Percentiles rank a stretch among this genome's conserved stretches.
phyloP scores from a whole-genome alignment of 2,113 vertebrate species.

The Ammodytes dubius region DNA sequence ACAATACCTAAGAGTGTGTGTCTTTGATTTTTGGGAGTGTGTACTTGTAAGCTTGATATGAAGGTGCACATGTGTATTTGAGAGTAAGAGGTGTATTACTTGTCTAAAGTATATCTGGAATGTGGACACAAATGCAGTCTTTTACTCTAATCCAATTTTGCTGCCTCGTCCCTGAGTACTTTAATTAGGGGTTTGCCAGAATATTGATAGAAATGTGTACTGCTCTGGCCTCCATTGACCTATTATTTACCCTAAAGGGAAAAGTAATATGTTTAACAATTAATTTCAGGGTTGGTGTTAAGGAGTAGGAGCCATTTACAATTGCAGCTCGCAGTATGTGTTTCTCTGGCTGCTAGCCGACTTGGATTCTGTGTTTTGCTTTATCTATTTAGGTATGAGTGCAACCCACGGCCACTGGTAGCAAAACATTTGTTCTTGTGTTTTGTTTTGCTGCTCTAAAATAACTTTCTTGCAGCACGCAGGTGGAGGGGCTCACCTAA shows the following conservation, averaged over 20 bases:
- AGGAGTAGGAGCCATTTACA: no score
- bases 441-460: neutral
- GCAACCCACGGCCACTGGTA: neutral
- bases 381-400: neutral
- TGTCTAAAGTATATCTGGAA: neutral
- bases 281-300: neutral
- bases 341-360: no score
- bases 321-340: no score
- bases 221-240: neutral
- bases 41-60: neutral
- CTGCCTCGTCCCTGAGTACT: neutral
- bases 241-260: neutral
- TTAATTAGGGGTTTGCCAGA: constrained; percentile 21
- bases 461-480: neutral
- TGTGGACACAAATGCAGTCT: neutral
- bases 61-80: neutral
- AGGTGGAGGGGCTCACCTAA: neutral
- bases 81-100: neutral
- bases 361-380: no score
- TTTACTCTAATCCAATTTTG: neutral
- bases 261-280: constrained; percentile 3
- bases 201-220: constrained; percentile 21
- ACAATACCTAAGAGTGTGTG: constrained; percentile 15
- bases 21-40: neutral
- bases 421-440: neutral